These are phyloP conservation scores for Parazoanthus atlanticus DNA, from an alignment of 92 coral and sea anemone genomes.

Conservation along the genomic window DNA sequence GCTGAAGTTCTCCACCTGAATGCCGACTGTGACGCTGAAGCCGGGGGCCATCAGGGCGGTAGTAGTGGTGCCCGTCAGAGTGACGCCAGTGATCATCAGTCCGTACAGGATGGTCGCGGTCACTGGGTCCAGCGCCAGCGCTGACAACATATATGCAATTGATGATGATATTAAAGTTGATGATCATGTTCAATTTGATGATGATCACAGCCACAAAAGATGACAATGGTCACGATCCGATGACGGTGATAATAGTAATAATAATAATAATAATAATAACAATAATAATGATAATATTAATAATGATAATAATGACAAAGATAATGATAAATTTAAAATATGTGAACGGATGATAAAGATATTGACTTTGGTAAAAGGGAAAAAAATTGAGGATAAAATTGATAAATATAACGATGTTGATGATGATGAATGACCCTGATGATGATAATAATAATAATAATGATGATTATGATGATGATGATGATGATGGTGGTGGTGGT, in stretches of 20 bases:
- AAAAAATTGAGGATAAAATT: too few species aligned
- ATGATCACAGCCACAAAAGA: neutral
- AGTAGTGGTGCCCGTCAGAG: constrained; percentile 24
- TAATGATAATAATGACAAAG: too few species aligned
- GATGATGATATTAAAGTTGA: neutral
- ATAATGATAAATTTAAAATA: too few species aligned
- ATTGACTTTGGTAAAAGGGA: neutral
- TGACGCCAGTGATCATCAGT: constrained; percentile 22
- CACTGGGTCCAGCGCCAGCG: constrained; percentile 25
- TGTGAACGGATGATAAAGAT: too few species aligned
- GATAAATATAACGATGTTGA: too few species aligned
- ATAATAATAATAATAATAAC: too few species aligned
- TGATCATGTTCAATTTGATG: neutral
- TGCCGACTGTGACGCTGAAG: constrained; percentile 15
- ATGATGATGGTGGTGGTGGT: too few species aligned
- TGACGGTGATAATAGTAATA: neutral
- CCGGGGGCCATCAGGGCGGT: constrained; percentile 31
- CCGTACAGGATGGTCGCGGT: constrained; percentile 32
- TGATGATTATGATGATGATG: too few species aligned
- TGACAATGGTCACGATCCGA: too few species aligned
- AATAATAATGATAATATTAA: too few species aligned
- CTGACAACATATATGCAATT: neutral
- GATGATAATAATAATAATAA: too few species aligned
- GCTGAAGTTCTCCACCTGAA: constrained; percentile 32
- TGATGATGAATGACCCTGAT: neutral